A percentile compares a stretch with the other conserved stretches of the same genome.
These are phyloP conservation scores for Bimastos eiseni DNA, from an alignment of 2,888 invertebrate genomes.

Conservation along the genomic window DNA sequence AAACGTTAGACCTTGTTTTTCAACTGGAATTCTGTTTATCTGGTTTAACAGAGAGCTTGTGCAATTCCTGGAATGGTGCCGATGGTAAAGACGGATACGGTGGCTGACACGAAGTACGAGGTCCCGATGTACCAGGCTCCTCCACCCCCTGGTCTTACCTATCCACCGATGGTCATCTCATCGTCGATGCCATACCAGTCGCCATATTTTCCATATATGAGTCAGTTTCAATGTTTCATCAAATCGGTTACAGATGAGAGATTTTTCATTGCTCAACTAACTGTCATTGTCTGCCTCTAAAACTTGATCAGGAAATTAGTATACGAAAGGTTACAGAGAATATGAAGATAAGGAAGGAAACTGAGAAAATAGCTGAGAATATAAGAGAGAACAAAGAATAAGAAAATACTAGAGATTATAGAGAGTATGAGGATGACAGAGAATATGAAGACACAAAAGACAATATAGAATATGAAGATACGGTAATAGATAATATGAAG, in stretches of 20 bases:
- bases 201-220: background rate
- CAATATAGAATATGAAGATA: no score
- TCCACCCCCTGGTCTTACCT: background rate
- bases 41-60: background rate
- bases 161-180: slow-evolving; percentile 2
- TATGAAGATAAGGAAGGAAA: background rate
- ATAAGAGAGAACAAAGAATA: no score
- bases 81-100: slow-evolving; percentile 30
- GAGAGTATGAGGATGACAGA: no score
- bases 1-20: background rate
- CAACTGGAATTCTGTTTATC: background rate
- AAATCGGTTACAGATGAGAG: no score
- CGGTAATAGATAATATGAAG: no score
- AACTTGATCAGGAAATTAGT: background rate
- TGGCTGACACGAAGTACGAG: slow-evolving; percentile 19
- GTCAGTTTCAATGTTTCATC: background rate
- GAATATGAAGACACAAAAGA: no score
- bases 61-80: slow-evolving; percentile 26
- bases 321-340: background rate
- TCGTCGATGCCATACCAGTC: slow-evolving; percentile 18
- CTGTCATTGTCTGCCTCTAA: no score
- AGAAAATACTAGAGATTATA: no score
- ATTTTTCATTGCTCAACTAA: no score
- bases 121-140: slow-evolving; percentile 1
- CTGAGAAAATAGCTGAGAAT: no score